phyloP scores from a whole-genome alignment of 2,113 vertebrate genomes.

The Anoplopoma fimbria region DNA sequence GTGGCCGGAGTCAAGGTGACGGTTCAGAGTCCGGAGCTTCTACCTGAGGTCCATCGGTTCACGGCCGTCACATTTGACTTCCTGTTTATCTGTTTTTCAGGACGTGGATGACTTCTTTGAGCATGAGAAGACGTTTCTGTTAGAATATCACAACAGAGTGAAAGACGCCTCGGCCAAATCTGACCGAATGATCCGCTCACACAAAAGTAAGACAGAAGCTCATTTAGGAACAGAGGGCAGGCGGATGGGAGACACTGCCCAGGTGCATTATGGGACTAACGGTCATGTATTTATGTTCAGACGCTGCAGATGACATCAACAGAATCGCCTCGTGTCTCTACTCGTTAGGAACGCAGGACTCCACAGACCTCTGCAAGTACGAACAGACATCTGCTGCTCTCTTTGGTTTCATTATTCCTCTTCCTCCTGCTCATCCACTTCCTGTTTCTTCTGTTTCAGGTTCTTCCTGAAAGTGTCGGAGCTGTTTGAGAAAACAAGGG shows the following conservation, averaged over 20 bases:
- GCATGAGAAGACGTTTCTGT: constrained; percentile 97
- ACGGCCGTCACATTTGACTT: neutral
- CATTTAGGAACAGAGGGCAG: neutral
- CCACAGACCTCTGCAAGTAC: constrained; percentile 98
- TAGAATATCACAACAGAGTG: constrained; percentile 98
- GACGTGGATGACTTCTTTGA: constrained; percentile 99
- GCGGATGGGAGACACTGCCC: no score
- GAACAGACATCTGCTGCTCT: constrained; percentile 38
- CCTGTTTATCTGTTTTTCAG: constrained; percentile 75
- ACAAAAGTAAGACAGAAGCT: constrained; percentile 91
- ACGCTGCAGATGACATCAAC: constrained; percentile 97
- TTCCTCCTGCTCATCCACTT: neutral
- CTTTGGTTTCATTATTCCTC: neutral
- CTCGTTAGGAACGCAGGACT: constrained; percentile 96
- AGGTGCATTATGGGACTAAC: constrained; percentile 21
- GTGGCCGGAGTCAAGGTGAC: constrained; percentile 98
- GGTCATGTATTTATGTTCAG: constrained; percentile 73
- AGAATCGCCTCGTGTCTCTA: constrained; percentile 98
- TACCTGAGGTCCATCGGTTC: neutral
- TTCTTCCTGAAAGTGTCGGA: constrained; percentile 99
- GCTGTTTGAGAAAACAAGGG: constrained; percentile 98
- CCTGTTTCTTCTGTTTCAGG: constrained; percentile 73
- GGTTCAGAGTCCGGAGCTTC: neutral
- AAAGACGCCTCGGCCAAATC: constrained; percentile 97
- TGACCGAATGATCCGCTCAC: constrained; percentile 97